Conservation (phyloP, 1,140 invertebrate genomes). For the Brachionus manjavacas region DNA sequence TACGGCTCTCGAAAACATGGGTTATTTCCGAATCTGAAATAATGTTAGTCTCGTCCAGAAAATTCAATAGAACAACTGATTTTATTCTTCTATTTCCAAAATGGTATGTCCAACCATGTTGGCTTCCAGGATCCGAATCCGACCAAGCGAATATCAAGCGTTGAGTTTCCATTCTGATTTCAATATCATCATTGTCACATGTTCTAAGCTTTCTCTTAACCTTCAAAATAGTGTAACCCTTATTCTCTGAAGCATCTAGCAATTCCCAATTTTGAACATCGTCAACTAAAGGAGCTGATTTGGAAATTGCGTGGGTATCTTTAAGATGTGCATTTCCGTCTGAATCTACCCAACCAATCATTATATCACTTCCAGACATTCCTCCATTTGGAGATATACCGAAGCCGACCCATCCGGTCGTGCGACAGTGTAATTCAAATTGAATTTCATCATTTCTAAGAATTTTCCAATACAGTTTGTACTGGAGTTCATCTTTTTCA, state of each 20-base stretch:
- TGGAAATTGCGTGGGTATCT: background rate
- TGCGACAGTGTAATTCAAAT: slow-evolving; percentile 51
- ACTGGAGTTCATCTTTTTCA: background rate
- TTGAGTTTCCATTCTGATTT: slow-evolving; percentile 4
- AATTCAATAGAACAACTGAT: background rate
- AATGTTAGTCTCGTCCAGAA: background rate
- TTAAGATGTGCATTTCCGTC: background rate
- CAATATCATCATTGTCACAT: slow-evolving; percentile 4
- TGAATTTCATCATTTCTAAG: slow-evolving; percentile 11
- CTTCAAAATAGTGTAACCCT: slow-evolving; percentile 31
- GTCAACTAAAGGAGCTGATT: slow-evolving; percentile 17
- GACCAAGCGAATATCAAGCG: slow-evolving; percentile 14
- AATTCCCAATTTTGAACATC: background rate
- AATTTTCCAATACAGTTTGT: slow-evolving; percentile 1
- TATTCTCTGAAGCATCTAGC: background rate
- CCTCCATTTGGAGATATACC: slow-evolving; percentile 71
- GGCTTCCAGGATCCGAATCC: background rate
- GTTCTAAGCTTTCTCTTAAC: background rate
- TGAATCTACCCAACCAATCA: slow-evolving; percentile 62
- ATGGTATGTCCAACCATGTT: slow-evolving; percentile 32
- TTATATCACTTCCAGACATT: slow-evolving; percentile 73
- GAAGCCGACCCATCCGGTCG: slow-evolving; percentile 73
- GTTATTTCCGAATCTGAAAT: background rate
- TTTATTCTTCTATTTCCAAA: background rate
- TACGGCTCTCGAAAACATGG: background rate